phyloP scores from a whole-genome alignment of 2,797 vertebrate genomes.

The Hippoglossus hippoglossus region DNA sequence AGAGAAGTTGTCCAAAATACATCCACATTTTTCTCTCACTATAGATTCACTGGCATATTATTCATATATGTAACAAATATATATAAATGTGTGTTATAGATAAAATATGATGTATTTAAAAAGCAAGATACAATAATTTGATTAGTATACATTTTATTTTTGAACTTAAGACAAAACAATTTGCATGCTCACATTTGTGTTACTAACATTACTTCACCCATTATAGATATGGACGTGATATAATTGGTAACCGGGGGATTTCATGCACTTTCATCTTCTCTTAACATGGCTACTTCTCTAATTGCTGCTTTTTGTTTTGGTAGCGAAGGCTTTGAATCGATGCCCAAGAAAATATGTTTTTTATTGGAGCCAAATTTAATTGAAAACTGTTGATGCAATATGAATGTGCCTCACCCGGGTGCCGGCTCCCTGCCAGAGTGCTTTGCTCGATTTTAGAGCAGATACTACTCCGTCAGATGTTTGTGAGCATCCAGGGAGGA shows the following conservation, averaged over 20 bases:
- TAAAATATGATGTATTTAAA: too few species aligned
- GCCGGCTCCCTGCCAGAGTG: slow-evolving; percentile 58
- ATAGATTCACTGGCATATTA: neutral
- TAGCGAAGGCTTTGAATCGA: slow-evolving; percentile 53
- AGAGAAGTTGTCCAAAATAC: too few species aligned
- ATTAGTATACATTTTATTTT: too few species aligned
- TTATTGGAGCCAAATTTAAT: slow-evolving; percentile 75
- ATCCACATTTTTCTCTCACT: too few species aligned
- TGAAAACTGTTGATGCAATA: slow-evolving; percentile 76
- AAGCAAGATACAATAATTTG: too few species aligned
- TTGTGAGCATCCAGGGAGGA: slow-evolving; percentile 22
- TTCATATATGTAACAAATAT: neutral
- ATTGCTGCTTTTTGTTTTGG: slow-evolving; percentile 70
- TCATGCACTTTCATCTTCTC: slow-evolving; percentile 56
- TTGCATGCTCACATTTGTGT: neutral
- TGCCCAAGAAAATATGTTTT: slow-evolving; percentile 75
- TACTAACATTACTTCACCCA: neutral
- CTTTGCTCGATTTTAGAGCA: slow-evolving; percentile 54
- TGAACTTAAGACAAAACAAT: neutral
- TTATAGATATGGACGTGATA: slow-evolving; percentile 28
- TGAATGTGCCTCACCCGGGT: slow-evolving; percentile 58
- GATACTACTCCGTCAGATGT: slow-evolving; percentile 46
- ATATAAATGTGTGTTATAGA: neutral
- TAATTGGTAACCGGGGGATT: slow-evolving; percentile 43
- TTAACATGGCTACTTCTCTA: slow-evolving; percentile 64